phyloP scores from a whole-genome alignment of 1,140 invertebrate species.

The Wiebesia pumilae region DNA sequence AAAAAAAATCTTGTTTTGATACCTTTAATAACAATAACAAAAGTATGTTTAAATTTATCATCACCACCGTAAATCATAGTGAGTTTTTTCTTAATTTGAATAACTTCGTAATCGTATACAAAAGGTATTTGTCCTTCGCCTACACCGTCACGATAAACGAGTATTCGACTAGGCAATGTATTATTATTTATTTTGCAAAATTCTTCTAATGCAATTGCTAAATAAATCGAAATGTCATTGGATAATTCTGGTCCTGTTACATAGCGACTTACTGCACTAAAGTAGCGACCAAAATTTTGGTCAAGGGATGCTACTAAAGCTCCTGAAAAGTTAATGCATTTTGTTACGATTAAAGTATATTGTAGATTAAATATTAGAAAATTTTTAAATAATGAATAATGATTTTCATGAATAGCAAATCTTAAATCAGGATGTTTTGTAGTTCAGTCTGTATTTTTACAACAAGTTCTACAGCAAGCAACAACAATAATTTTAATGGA shows the following conservation, averaged over 20 bases:
- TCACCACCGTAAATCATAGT: slow-evolving; percentile 71
- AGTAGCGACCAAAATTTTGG: slow-evolving; percentile 79
- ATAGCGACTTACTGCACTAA: slow-evolving; percentile 80
- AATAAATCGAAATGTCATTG: slow-evolving; percentile 77
- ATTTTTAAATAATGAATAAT: no score
- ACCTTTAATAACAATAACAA: slow-evolving; percentile 84
- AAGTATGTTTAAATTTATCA: slow-evolving; percentile 78
- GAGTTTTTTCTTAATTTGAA: slow-evolving; percentile 75
- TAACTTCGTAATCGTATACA: slow-evolving; percentile 79
- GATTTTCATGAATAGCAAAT: no score
- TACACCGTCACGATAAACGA: slow-evolving; percentile 87
- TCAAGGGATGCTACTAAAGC: slow-evolving; percentile 87
- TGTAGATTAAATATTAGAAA: no score
- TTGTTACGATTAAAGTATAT: no score
- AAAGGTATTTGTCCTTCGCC: slow-evolving; percentile 88
- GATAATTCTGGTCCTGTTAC: slow-evolving; percentile 82
- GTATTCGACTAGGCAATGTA: slow-evolving; percentile 77
- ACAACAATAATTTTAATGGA: no score
- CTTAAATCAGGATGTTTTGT: no score
- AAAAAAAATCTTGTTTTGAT: slow-evolving; percentile 83
- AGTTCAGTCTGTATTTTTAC: no score
- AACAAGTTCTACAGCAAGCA: no score
- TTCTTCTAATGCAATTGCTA: slow-evolving; percentile 76
- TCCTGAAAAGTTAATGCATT: slow-evolving; percentile 61
- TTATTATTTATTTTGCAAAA: slow-evolving; percentile 61